Base-by-base conservation (phyloP, 1,140 invertebrate species). In the Aporrectodea caliginosa region DNA sequence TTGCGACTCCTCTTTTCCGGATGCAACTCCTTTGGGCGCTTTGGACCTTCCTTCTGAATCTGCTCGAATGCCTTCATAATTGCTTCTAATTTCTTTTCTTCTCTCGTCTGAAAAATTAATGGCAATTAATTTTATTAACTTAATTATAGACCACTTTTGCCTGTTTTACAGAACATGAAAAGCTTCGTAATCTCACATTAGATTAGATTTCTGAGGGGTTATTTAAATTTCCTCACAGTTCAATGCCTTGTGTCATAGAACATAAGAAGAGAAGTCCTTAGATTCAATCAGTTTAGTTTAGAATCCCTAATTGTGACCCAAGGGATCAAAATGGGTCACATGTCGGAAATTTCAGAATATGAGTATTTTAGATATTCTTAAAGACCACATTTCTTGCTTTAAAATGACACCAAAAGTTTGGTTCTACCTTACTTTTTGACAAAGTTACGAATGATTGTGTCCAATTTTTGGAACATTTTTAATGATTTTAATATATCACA, bases 51-150 rank as follows among this genome's bases (percentile, higher is more conserved):
- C 27, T 32, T 76, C 6, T 76, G 32, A 1, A 76, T 76, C 31
- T 35, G 34, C 43, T 76, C 75, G n/a, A 76, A 76, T 30, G 75
- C 75, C 35, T 76, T 76, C 75, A 76, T 76, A 43, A 76, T 76
- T 22, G 75, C 75, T 68, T 76, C 75, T 16, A 76, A 30, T 35
- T 76, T 76, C 35, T 76, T 76, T 32, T 76, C 75, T 43, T 76
- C 75, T 43, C 75, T 76, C 16, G 75, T 27, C 75, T 76, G n/a
- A 12, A 76, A 76, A 33, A n/a, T 0, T 1, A 33, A 72, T 12
- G 34, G 2, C n/a, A 74, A 16, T 58, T 6, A 6, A 12, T 58
- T 58, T 12, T 12, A 58, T 58, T 58, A 22, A 58, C 6, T 22
- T 58, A 22, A 58, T 12, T 58, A 22, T 22, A 58, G 22, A 58